phyloP scores from a whole-genome alignment of 1,140 invertebrate genomes.

The Aphelenchoides avenae region DNA sequence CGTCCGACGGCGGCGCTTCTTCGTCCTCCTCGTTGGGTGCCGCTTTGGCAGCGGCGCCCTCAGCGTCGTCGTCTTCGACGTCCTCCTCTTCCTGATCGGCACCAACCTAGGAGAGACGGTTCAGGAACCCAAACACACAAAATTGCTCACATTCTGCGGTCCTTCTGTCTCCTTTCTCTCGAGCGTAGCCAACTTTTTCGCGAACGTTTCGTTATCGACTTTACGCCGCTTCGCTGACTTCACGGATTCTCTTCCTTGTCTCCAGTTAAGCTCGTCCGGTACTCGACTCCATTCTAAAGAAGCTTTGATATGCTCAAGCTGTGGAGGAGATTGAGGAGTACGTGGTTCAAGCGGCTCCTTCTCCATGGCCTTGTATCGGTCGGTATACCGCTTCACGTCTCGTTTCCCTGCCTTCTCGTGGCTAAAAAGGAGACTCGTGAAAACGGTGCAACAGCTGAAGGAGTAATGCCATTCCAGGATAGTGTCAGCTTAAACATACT shows the following conservation, averaged over 20 bases:
- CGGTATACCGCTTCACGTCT: constrained; percentile 18
- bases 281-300: constrained; percentile 6
- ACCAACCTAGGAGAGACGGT: too few relatives aligned
- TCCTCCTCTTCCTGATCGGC: constrained; percentile 26
- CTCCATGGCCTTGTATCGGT: constrained; percentile 9
- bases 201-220: constrained; percentile 9
- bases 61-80: constrained; percentile 14
- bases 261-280: constrained; percentile 13
- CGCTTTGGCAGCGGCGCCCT: constrained; percentile 10
- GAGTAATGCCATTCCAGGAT: too few relatives aligned
- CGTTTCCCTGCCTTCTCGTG: constrained; percentile 19
- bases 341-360: constrained; percentile 31
- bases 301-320: too few relatives aligned
- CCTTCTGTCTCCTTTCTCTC: constrained; percentile 15
- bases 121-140: constrained; percentile 1
- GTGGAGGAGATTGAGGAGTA: too few relatives aligned
- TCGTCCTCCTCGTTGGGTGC: constrained; percentile 24
- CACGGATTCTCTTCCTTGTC: neutral
- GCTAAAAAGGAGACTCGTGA: constrained; percentile 2
- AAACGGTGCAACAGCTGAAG: constrained; percentile 8
- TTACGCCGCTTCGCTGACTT: constrained; percentile 5
- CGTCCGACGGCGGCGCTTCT: constrained; percentile 14
- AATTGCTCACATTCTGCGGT: constrained; percentile 1
- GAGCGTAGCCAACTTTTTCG: constrained; percentile 8
- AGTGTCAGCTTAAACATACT: too few relatives aligned